Percentiles rank a stretch among this genome's conserved stretches.
Conservation (phyloP, 1,140 invertebrate genomes). For the Aphidius gifuensis region DNA sequence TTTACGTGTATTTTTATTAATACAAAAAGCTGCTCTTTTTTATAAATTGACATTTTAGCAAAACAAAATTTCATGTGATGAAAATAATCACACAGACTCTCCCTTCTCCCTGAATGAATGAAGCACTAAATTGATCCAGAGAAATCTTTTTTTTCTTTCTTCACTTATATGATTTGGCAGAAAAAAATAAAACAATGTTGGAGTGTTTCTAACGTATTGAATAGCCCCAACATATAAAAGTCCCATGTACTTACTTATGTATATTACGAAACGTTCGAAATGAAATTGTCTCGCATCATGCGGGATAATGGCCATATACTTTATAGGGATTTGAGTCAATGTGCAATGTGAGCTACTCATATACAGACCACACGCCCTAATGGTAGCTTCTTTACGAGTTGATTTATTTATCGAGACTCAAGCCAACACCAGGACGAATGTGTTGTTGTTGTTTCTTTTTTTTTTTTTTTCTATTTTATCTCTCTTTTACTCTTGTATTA, state of each 20-base stretch:
- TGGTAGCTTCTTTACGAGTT: conserved; percentile 41
- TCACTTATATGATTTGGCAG: no score
- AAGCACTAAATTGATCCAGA: no score
- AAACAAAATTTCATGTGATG: no score
- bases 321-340: conserved; percentile 10
- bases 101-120: no score
- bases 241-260: not conserved
- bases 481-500: not conserved
- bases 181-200: no score
- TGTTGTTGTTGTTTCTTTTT: conserved; percentile 19
- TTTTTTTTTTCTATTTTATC: not conserved
- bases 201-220: no score
- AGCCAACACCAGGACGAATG: conserved; percentile 42
- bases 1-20: no score
- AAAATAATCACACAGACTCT: no score
- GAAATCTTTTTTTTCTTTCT: no score
- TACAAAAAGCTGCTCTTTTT: no score
- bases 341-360: conserved; percentile 12
- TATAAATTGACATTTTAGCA: no score
- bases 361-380: conserved; percentile 34
- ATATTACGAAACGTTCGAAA: not conserved
- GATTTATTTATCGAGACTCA: conserved; percentile 46
- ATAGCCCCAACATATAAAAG: no score
- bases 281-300: conserved; percentile 14
- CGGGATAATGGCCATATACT: conserved; percentile 13